Evolutionary conservation across 2,797 vertebrate species (phyloP).

Genomic region (Brachyrhaphis roseni): DNA sequence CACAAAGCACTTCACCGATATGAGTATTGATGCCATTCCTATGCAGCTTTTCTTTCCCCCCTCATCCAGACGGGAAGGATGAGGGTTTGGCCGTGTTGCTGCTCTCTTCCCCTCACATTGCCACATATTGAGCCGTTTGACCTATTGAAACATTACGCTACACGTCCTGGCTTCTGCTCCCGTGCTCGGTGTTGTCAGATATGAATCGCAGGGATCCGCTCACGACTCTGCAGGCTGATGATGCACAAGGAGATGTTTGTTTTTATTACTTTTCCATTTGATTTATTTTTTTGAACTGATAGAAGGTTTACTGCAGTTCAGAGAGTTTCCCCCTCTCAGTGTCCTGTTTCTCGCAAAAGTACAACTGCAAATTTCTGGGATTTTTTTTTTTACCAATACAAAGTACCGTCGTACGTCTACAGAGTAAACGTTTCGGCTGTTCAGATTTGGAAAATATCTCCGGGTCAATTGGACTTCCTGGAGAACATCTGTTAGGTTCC

Average conservation of each 20-base stretch:
- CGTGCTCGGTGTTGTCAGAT: background rate
- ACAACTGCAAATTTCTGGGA: background rate
- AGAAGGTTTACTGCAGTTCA: background rate
- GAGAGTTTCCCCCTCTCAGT: background rate
- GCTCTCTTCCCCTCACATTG: background rate
- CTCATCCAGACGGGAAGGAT: background rate
- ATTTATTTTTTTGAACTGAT: background rate
- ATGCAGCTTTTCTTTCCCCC: background rate
- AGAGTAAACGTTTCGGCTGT: background rate
- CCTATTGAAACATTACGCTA: background rate
- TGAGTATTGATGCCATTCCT: background rate
- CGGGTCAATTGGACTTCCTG: background rate
- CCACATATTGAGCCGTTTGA: background rate
- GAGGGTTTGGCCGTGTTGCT: background rate
- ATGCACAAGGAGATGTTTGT: background rate
- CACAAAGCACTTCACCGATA: background rate
- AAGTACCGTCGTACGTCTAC: background rate
- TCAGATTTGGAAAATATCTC: background rate
- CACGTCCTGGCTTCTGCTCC: background rate
- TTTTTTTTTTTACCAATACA: background rate
- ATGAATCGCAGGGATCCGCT: conserved; percentile 5
- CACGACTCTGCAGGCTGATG: background rate
- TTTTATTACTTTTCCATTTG: background rate
- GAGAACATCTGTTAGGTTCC: background rate
- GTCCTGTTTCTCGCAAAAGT: background rate